phyloP scores from a whole-genome alignment of 2,888 invertebrate genomes.

The Parnassius glacialis region DNA sequence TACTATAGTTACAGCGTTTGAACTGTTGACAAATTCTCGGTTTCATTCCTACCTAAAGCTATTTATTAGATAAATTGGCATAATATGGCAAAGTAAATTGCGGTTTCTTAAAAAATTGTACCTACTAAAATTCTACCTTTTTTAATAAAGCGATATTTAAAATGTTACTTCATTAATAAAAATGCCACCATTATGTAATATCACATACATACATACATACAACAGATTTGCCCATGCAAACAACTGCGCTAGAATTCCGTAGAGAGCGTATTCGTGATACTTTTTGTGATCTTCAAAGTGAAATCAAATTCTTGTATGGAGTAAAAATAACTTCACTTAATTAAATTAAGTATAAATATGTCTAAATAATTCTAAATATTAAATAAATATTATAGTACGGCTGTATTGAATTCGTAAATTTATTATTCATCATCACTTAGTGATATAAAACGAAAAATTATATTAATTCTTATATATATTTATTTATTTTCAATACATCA shows the following conservation, averaged over 20 bases:
- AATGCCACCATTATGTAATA: too few species aligned
- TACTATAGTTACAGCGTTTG: constrained; percentile 27
- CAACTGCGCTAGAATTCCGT: constrained; percentile 11
- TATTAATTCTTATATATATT: constrained; percentile 45
- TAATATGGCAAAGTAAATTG: too few species aligned
- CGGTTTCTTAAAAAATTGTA: too few species aligned
- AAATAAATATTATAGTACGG: constrained; percentile 35
- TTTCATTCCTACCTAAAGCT: constrained; percentile 7
- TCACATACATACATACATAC: too few species aligned
- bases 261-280: constrained; percentile 21
- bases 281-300: constrained; percentile 22
- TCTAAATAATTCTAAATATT: constrained; percentile 53
- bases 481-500: constrained; percentile 56
- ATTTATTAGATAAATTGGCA: constrained; percentile 11
- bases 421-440: constrained; percentile 54
- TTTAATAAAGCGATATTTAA: too few species aligned
- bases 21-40: constrained; percentile 10
- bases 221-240: constrained; percentile 1
- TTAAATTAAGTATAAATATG: constrained; percentile 62
- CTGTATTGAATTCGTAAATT: constrained; percentile 43
- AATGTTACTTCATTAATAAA: too few species aligned
- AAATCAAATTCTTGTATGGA: constrained; percentile 30
- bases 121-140: too few species aligned
- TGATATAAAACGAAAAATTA: constrained; percentile 53
- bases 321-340: constrained; percentile 55